Base-by-base conservation (phyloP, 2,797 vertebrate genomes). In the Coracias cyanogaster region DNA sequence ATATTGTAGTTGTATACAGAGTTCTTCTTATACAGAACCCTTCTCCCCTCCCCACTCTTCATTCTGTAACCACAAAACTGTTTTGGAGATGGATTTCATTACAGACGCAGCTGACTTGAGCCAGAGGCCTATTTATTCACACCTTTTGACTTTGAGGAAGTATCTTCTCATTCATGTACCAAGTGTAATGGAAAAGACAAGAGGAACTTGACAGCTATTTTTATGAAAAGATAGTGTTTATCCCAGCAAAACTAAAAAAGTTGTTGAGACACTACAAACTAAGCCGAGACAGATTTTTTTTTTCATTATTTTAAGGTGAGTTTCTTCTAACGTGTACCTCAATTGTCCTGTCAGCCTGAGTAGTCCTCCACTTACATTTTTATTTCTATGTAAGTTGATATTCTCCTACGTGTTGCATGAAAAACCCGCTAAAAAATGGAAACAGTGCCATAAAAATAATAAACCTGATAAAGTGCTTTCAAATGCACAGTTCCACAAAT, bases 171-270 rank as follows among this genome's bases (percentile, higher is more conserved):
- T 92, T 96, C 20, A 13, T 76, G 61, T 83, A 55, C 49, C 25
- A 81, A 84, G 39, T 54, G 69, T 60, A 76, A 69, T 90, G 87
- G 89, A 96, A 94, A 89, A 91, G 74, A 61, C 39, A 87, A 88
- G 89, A 93, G 91, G 87, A 96, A 96, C 79, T 84, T 81, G 43
- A 55, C 28, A 70, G 45, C 49, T 91, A 41, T 94, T 96, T 94
- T 95, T 81, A 90, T 82, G 77, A 90, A 73, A 76, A 95, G 28
- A 83, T 61, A 90, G 43, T 93, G 93, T 76, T 90, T 94, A 79
- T 82, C 22, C 19, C 51, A 96, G 87, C 87, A 93, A 87, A 96
- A 90, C 79, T 72, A 86, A 91, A 94, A 48, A 71, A 2, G 7
- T 24, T 33, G 9, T 70, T 33, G 65, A 91, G 94, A 93, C 72